Conservation (phyloP, 2,888 invertebrate species). For the Lymantria dispar region DNA sequence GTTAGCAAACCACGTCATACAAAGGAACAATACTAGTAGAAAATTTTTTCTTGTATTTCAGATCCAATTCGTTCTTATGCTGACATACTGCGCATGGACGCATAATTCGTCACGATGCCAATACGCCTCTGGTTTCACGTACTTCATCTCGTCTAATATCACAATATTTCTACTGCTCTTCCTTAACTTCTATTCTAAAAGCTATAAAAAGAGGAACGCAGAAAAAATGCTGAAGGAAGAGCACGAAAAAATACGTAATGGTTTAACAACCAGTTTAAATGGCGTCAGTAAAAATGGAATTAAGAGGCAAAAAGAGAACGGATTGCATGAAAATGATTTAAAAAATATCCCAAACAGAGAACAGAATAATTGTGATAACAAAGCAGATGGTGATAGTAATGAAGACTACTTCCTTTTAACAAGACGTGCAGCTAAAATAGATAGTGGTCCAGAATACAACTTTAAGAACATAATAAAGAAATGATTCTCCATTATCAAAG, state of each 20-base stretch:
- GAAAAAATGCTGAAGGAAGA: constrained; percentile 48
- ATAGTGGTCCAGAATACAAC: constrained; percentile 54
- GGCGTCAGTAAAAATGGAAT: constrained; percentile 39
- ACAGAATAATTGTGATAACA: constrained; percentile 56
- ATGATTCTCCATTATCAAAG: constrained; percentile 55
- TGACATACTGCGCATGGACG: constrained; percentile 82
- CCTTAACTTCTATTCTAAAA: constrained; percentile 84
- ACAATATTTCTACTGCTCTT: constrained; percentile 85
- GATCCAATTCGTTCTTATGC: constrained; percentile 86
- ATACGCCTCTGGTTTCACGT: constrained; percentile 82
- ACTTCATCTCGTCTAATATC: constrained; percentile 80
- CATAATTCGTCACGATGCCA: constrained; percentile 83
- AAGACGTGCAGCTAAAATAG: constrained; percentile 60
- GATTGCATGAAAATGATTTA: constrained; percentile 39
- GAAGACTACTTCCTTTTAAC: constrained; percentile 61
- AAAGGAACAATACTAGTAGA: too few relatives aligned
- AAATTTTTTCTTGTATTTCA: constrained; percentile 45
- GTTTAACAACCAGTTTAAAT: constrained; percentile 30
- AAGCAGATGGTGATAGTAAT: constrained; percentile 60
- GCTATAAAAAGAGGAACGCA: constrained; percentile 70
- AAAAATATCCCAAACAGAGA: constrained; percentile 44
- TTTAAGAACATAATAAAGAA: constrained; percentile 68
- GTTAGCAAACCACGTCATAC: too few relatives aligned
- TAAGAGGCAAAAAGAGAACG: constrained; percentile 40
- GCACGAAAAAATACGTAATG: constrained; percentile 42